Conservation (phyloP, 2,888 invertebrate genomes). For the Rhagonycha lutea region DNA sequence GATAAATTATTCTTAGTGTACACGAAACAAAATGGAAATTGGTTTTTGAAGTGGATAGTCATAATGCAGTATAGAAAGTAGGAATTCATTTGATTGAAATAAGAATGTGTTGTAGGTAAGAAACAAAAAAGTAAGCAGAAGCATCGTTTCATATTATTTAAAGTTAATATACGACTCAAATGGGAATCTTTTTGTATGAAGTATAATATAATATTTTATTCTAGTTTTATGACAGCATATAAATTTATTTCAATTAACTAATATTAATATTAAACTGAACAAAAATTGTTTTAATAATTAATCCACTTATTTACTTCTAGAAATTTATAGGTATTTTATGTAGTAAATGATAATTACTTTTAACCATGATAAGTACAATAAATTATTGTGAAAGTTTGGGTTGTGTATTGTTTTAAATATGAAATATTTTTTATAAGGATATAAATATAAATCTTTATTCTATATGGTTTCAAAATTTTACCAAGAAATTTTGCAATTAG, state of each 20-base stretch:
- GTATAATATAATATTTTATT: background rate
- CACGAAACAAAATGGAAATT: slow-evolving; percentile 30
- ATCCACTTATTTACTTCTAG: too few relatives aligned
- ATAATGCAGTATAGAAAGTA: slow-evolving; percentile 23
- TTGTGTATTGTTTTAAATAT: too few relatives aligned
- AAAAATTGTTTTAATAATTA: background rate
- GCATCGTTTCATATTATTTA: background rate
- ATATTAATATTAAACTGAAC: background rate
- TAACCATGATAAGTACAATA: too few relatives aligned
- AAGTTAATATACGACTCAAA: background rate
- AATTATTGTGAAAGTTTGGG: too few relatives aligned
- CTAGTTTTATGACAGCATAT: background rate
- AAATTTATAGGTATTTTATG: too few relatives aligned
- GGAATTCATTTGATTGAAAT: slow-evolving; percentile 22
- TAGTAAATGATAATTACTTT: too few relatives aligned
- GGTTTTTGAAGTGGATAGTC: slow-evolving; percentile 30
- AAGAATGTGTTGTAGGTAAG: slow-evolving; percentile 2
- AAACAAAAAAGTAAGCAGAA: background rate
- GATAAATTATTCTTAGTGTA: slow-evolving; percentile 29
- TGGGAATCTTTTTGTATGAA: background rate
- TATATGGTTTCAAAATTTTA: too few relatives aligned
- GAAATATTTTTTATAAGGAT: too few relatives aligned
- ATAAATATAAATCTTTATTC: too few relatives aligned
- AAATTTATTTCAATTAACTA: background rate
- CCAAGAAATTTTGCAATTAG: too few relatives aligned